A percentile compares a stretch with the other conserved stretches of the same genome.
Evolutionary conservation across 2,797 vertebrate genomes (phyloP).

Genomic region (Gobio occitaniae): DNA sequence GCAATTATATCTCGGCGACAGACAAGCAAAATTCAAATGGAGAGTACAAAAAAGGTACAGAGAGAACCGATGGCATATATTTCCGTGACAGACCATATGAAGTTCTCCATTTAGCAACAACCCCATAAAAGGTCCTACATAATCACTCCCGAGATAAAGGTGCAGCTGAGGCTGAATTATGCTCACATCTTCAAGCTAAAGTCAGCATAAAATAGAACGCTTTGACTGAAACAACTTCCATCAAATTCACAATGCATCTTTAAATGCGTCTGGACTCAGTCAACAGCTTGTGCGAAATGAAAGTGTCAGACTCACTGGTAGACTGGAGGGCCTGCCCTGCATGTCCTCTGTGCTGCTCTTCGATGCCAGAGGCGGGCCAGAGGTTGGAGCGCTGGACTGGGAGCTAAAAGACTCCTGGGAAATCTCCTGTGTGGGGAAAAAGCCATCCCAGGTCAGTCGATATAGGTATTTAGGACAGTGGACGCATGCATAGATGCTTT

Average conservation of each 20-base stretch:
- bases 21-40: constrained; percentile 20
- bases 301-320: constrained; percentile 88
- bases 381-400: constrained; percentile 88
- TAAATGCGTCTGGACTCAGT: neutral
- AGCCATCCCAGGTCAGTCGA: constrained; percentile 39
- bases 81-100: neutral
- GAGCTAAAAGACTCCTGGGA: constrained; percentile 97
- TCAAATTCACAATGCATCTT: constrained; percentile 20
- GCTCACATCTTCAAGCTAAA: constrained; percentile 15
- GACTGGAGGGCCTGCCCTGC: constrained; percentile 97
- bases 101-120: constrained; percentile 16
- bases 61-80: neutral
- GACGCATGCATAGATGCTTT: neutral
- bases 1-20: constrained; percentile 25
- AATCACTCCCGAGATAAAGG: constrained; percentile 65
- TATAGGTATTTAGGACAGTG: neutral
- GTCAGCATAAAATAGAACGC: neutral
- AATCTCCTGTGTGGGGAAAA: constrained; percentile 84
- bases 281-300: constrained; percentile 47
- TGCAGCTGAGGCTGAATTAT: constrained; percentile 31
- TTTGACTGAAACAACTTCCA: neutral
- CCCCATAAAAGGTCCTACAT: constrained; percentile 66
- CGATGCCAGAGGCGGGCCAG: constrained; percentile 89
- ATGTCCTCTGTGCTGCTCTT: constrained; percentile 93
- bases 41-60: neutral